Base-by-base conservation (phyloP, 2,888 invertebrate genomes). In the Odontocolon sp. region DNA sequence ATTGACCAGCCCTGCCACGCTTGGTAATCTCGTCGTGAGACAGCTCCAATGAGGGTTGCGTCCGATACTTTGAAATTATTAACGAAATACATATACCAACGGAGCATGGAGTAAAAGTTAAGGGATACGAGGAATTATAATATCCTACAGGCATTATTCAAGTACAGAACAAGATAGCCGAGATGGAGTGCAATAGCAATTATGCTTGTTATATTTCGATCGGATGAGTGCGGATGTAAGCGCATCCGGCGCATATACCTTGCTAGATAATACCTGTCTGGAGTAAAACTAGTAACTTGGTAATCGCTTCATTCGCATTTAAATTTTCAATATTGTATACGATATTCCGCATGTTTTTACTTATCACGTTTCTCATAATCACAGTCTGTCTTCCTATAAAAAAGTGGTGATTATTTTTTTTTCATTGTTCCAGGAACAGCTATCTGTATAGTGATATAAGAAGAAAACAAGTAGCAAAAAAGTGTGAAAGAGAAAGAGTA, bases 51-150 rank as follows among this genome's bases (percentile, higher is more conserved):
- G 36, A 57, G 47, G 47, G 31, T 50, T 31, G 45, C 45, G 31
- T n/a, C n/a, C 31, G 33, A 26, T 68, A 50, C 36, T 50, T 63
- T 50, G 40, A 72, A 73, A 66, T 69, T 64, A 57, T 74, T 38
- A 70, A 57, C 50, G 64, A 75, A 75, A 70, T 56, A 47, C 47
- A 40, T 72, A 59, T 42, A 11, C 36, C 66, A 63, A 52, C 45
- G 61, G 40, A 33, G 28, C 26, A 47, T 18, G 18, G 16, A 9
- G 3, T 21, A 42, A 59, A 9, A n/a, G 8, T 36, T 9, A 18
- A 26, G 9, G 26, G n/a, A 52, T 36, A 3, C 23, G 33, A 40
- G 11, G 21, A 14, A 33, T 47, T 38, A 18, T 11, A 71, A 54
- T 42, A 64, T 59, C 50, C 57, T 59, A 42, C 64, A 56, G 23